Evolutionary conservation across 2,113 vertebrate species (phyloP), one percentile per base, ranked within the genome.

Genomic region (Crocuta crocuta): DNA sequence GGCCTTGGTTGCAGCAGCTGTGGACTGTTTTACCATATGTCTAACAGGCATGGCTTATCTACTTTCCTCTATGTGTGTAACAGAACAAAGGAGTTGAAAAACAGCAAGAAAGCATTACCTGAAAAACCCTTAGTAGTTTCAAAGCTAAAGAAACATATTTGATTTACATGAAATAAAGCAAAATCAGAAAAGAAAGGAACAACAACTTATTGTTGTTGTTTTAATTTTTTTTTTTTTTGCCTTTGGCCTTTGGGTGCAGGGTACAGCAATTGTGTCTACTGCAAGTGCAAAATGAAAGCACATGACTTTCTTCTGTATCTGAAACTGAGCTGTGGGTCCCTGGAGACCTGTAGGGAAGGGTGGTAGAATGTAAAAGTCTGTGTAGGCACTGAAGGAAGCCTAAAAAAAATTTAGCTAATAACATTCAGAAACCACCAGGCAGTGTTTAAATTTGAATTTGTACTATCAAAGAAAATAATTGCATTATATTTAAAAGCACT

Each of bases 31-130:
- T 91, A 88, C 65, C 95, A 81, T 95, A 45, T 70, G 23, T 33
- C 26, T 0, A 93, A 96, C 70, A 96, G 94, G 53, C 92, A 84
- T 24, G 2, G 0, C 91, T 70, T 81, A 92, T 96, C 98, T 97
- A 48, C 79, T 96, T 98, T 98, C 93, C 81, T 96, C 24, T 91
- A 35, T 95, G 73, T 93, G 35, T 92, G 43, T 43, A 97, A 53
- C 48, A 96, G 66, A 61, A 78, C 16, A 19, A 24, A 4, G 28
- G 76, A 9, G 19, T 81, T 70, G 10, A 78, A 23, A 53, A 7
- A 7, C 61, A 48, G 16, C 35, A 73, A 81, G 61, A 33, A 35
- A 53, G 33, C 15, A 7, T 43, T 96, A 10, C 31, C 0, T 1
- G 89, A 89, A 93, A 89, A 16, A 81, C 28, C 7, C 4, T 55